These are phyloP conservation scores for Drosophila eohydei DNA, from an alignment of 2,888 invertebrate species.

Conservation along the genomic window DNA sequence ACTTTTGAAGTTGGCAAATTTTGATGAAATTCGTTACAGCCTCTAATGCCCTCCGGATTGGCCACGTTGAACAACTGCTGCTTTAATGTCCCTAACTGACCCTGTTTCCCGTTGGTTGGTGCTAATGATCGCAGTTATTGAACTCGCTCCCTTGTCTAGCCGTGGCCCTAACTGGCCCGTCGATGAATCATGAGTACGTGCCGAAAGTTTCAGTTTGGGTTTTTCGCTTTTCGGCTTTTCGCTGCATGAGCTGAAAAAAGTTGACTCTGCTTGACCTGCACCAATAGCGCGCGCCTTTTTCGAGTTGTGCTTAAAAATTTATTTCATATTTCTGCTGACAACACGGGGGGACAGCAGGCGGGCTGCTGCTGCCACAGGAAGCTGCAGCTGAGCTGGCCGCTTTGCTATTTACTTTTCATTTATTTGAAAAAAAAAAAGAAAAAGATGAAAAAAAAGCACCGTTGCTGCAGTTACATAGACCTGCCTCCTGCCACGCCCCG, in stretches of 20 bases:
- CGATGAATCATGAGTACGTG: constrained; percentile 66
- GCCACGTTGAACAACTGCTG: background rate
- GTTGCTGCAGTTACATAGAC: constrained; percentile 40
- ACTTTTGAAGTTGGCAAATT: constrained; percentile 13
- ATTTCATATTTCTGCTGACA: constrained; percentile 69
- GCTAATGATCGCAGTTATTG: constrained; percentile 63
- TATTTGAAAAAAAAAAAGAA: constrained; percentile 42
- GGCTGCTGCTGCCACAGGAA: background rate
- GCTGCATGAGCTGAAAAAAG: constrained; percentile 40
- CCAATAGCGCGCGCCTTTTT: constrained; percentile 21
- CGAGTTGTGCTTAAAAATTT: constrained; percentile 49
- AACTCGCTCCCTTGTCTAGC: constrained; percentile 25
- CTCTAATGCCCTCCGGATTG: background rate
- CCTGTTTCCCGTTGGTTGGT: background rate
- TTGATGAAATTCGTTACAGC: background rate
- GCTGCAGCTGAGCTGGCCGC: constrained; percentile 37
- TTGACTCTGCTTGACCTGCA: constrained; percentile 57
- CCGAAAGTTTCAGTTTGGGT: constrained; percentile 51
- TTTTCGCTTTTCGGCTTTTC: constrained; percentile 27
- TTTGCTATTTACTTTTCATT: constrained; percentile 75
- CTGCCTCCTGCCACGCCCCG: background rate
- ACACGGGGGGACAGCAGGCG: background rate
- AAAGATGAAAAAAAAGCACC: constrained; percentile 43
- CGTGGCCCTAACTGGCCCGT: constrained; percentile 41
- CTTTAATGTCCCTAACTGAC: constrained; percentile 27